A percentile compares a stretch with the other conserved stretches of the same genome.
Conservation (phyloP, 2,888 invertebrate species). For the Watsonalla binaria region DNA sequence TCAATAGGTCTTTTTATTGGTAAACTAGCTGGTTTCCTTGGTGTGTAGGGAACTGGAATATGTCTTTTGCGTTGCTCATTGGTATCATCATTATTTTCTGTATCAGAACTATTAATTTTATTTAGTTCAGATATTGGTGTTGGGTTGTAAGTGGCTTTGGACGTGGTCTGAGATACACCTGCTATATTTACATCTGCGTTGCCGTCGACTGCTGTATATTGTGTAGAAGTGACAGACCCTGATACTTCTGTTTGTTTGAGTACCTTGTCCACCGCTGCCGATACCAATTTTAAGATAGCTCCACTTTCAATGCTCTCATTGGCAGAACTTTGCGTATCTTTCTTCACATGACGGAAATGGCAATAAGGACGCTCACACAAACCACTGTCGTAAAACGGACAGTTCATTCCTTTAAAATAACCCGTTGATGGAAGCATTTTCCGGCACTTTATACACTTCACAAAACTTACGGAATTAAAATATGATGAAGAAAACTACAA, state of each 20-base stretch:
- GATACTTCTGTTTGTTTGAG: slow-evolving; percentile 68
- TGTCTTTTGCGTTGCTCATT: slow-evolving; percentile 62
- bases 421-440: slow-evolving; percentile 94
- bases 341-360: slow-evolving; percentile 92
- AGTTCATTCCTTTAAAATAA: slow-evolving; percentile 90
- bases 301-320: slow-evolving; percentile 68
- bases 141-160: slow-evolving; percentile 79
- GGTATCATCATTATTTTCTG: slow-evolving; percentile 45
- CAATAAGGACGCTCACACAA: slow-evolving; percentile 94
- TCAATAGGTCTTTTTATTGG: slow-evolving; percentile 56
- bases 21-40: slow-evolving; percentile 61
- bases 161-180: slow-evolving; percentile 47
- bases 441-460: slow-evolving; percentile 9
- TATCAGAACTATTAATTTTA: slow-evolving; percentile 55
- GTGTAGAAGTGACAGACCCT: slow-evolving; percentile 27
- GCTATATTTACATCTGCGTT: slow-evolving; percentile 22
- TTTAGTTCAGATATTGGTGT: slow-evolving; percentile 82
- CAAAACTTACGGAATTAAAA: slow-evolving; percentile 20
- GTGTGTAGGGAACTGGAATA: slow-evolving; percentile 75
- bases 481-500: slow-evolving; percentile 8
- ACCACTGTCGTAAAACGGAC: slow-evolving; percentile 90
- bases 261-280: slow-evolving; percentile 81
- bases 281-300: slow-evolving; percentile 77
- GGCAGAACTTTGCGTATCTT: slow-evolving; percentile 75
- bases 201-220: slow-evolving; percentile 12